Evolutionary conservation across 92 coral and sea anemone species (phyloP), one percentile per base, ranked within the genome.

Genomic region (Diadumene lineata): DNA sequence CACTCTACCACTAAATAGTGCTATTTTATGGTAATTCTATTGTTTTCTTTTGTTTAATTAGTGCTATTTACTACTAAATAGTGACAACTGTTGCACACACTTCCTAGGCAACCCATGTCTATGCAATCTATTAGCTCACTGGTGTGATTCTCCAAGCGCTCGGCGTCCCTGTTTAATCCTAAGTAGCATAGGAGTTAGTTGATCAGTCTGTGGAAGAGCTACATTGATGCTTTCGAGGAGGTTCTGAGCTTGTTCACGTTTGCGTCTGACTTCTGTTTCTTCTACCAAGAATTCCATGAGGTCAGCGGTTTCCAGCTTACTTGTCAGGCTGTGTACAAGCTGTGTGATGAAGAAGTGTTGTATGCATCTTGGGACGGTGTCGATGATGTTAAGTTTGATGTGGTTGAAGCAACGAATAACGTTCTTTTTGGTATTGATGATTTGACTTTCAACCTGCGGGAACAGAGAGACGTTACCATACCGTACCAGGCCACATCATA

Each of bases 281-380:
- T 87, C 96, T 38, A 76, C 64, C 13, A 90, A 71, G 60, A 79
- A 84, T 25, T 80, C 82, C 78, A 82, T 87, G 65, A 86, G 66
- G 51, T 86, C 68, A n/a, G 74, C 70, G 15, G 82, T 21, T 68
- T 85, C 85, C 79, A 89, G 50, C 75, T 90, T 90, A 33, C 50
- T 65, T 24, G 34, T 56, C 48, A 89, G 76, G 68, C 82, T 86
- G 30, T 85, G 85, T 44, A 89, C 90, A 16, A 89, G 70, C 61
- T 89, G 83, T 7, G 81, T 66, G 66, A 89, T 60, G 68, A 89
- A 85, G 78, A 89, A 89, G 73, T 89, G 90, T 23, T 73, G 73
- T 60, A 89, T 82, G 64, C 94, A 89, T 79, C 94, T 90, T 1
- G 94, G 94, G 15, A 89, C 88, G 2, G 94, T 81, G 64, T 85